phyloP scores from a whole-genome alignment of 1,140 invertebrate species.

The Bombus huntii region DNA sequence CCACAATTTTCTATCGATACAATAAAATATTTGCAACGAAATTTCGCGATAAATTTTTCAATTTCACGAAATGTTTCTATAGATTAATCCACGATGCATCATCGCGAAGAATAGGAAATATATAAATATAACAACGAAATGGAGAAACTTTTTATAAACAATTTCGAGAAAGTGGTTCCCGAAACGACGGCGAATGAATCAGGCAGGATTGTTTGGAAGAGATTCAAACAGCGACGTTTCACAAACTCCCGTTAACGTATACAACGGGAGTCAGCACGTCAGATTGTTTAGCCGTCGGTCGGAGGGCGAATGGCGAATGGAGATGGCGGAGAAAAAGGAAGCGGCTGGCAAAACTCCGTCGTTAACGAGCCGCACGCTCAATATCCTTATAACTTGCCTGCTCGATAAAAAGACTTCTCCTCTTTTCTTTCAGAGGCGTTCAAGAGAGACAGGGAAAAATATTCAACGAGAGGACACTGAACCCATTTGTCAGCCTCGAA shows the following conservation, averaged over 20 bases:
- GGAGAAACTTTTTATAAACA: constrained; percentile 26
- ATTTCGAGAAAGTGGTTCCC: constrained; percentile 20
- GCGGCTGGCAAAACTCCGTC: constrained; percentile 25
- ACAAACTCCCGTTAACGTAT: constrained; percentile 58
- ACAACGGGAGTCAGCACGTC: constrained; percentile 39
- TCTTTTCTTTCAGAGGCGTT: constrained; percentile 28
- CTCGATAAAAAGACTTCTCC: constrained; percentile 41
- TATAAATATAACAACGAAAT: too few species aligned
- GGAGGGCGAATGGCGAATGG: constrained; percentile 3
- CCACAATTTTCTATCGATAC: too few species aligned
- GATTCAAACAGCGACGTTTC: constrained; percentile 50
- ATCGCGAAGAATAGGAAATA: too few species aligned
- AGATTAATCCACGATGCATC: too few species aligned
- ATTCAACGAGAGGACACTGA: constrained; percentile 47
- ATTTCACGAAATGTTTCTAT: neutral
- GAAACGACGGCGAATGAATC: constrained; percentile 55
- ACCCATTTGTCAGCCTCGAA: constrained; percentile 55
- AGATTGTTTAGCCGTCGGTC: constrained; percentile 58
- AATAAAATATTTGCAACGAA: too few species aligned
- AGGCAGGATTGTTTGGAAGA: constrained; percentile 22
- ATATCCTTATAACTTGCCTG: constrained; percentile 38
- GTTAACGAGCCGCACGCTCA: constrained; percentile 44
- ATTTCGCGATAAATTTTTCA: neutral
- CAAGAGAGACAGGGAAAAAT: constrained; percentile 40
- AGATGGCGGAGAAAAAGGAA: constrained; percentile 28